Conservation (phyloP, 2,797 vertebrate genomes). For the Arvicola amphibius region DNA sequence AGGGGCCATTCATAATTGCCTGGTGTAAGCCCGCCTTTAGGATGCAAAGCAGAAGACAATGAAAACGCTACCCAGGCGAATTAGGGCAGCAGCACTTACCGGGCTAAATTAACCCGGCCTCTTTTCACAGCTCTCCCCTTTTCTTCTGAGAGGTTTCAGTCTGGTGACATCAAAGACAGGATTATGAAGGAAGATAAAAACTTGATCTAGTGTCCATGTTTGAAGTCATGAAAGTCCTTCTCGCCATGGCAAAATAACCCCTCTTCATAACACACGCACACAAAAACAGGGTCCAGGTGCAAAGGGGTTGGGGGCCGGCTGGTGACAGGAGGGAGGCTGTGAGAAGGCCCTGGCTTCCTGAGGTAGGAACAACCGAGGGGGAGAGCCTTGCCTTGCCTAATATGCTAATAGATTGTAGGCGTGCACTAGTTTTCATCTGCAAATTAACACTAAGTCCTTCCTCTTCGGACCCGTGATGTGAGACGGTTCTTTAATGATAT, state of each 20-base stretch:
- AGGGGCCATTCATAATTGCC: constrained; percentile 90
- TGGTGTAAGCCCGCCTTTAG: constrained; percentile 92
- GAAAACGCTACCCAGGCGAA: constrained; percentile 88
- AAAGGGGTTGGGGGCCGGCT: constrained; percentile 67
- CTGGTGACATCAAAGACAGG: constrained; percentile 95
- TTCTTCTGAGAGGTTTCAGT: constrained; percentile 90
- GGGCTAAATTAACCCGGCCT: constrained; percentile 89
- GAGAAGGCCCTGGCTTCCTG: constrained; percentile 61
- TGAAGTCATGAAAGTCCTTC: constrained; percentile 93
- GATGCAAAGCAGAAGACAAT: constrained; percentile 96
- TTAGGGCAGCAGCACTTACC: constrained; percentile 89
- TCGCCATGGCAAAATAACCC: constrained; percentile 85
- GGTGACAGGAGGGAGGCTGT: constrained; percentile 24
- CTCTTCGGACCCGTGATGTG: constrained; percentile 75
- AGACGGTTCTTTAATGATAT: constrained; percentile 81
- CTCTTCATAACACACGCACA: constrained; percentile 82
- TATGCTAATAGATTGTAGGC: constrained; percentile 82
- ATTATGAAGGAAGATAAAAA: constrained; percentile 93
- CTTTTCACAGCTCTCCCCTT: constrained; percentile 89
- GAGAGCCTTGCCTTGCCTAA: constrained; percentile 82
- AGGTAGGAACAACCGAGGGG: constrained; percentile 73
- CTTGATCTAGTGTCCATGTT: constrained; percentile 94
- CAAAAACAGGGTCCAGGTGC: constrained; percentile 84
- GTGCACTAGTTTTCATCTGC: constrained; percentile 81
- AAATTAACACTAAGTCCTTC: constrained; percentile 83